Percentiles rank a stretch among this genome's conserved stretches.
These are phyloP conservation scores for Aramus guarauna DNA, from an alignment of 2,113 vertebrate species.

Conservation along the genomic window DNA sequence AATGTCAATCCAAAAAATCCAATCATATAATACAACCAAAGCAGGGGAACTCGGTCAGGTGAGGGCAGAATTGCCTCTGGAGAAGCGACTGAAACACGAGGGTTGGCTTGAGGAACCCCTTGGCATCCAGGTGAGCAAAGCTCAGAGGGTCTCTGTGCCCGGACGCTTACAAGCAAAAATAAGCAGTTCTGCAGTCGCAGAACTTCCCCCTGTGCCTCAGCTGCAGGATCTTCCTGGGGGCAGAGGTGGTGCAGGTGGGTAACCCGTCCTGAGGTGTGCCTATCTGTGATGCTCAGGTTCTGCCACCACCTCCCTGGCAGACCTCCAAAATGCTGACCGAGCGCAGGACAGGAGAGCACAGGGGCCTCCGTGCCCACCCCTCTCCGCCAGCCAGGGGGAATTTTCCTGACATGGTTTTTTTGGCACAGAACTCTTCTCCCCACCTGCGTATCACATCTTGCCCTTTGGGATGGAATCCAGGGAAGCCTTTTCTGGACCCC, in stretches of 20 bases:
- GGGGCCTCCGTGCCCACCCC: neutral
- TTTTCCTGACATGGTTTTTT: neutral
- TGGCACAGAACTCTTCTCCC: neutral
- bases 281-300: neutral
- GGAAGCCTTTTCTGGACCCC: neutral
- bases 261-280: rapidly evolving
- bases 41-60: neutral
- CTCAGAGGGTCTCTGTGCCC: neutral
- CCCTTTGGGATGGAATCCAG: neutral
- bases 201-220: neutral
- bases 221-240: neutral
- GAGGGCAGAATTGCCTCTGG: neutral
- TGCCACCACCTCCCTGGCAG: neutral
- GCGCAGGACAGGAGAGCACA: neutral
- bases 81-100: neutral
- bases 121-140: neutral
- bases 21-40: neutral
- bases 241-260: neutral
- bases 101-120: neutral
- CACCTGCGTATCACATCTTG: neutral
- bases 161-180: neutral
- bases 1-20: neutral
- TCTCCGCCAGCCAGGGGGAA: neutral
- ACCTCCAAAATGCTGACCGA: rapidly evolving
- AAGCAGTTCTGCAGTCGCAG: neutral